Percentiles rank a stretch among this genome's conserved stretches.
Conservation (phyloP, 2,888 invertebrate species). For the Tholera decimalis region DNA sequence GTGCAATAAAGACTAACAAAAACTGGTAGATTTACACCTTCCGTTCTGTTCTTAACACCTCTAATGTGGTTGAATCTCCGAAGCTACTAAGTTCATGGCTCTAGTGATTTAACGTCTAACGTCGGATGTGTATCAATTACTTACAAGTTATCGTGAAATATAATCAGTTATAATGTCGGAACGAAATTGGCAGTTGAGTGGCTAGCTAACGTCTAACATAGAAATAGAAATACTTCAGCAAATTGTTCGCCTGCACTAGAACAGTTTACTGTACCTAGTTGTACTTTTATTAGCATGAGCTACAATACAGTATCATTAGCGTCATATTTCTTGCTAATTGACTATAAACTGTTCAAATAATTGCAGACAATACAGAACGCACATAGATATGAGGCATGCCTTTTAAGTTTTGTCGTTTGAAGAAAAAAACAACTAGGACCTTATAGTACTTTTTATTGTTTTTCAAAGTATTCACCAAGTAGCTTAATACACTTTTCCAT, state of each 20-base stretch:
- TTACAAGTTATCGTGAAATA: constrained; percentile 55
- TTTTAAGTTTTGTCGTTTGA: too few species aligned
- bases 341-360: constrained; percentile 19
- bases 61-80: constrained; percentile 29
- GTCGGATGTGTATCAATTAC: constrained; percentile 59
- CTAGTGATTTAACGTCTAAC: constrained; percentile 51
- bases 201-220: constrained; percentile 34
- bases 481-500: too few species aligned
- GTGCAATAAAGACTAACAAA: constrained; percentile 51
- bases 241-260: constrained; percentile 31
- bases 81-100: constrained; percentile 45
- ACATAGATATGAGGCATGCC: too few species aligned
- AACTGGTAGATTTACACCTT: constrained; percentile 58
- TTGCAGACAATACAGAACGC: constrained; percentile 2
- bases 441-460: too few species aligned
- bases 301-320: neutral
- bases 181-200: constrained; percentile 54
- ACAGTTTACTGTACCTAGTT: constrained; percentile 7
- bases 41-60: constrained; percentile 58
- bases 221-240: constrained; percentile 46
- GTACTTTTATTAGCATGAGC: constrained; percentile 30
- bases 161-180: constrained; percentile 50
- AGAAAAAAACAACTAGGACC: too few species aligned
- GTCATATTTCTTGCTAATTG: constrained; percentile 18
- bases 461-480: too few species aligned